Base-by-base conservation (phyloP, 2,797 vertebrate genomes). In the Hypotaenidia philippensis region DNA sequence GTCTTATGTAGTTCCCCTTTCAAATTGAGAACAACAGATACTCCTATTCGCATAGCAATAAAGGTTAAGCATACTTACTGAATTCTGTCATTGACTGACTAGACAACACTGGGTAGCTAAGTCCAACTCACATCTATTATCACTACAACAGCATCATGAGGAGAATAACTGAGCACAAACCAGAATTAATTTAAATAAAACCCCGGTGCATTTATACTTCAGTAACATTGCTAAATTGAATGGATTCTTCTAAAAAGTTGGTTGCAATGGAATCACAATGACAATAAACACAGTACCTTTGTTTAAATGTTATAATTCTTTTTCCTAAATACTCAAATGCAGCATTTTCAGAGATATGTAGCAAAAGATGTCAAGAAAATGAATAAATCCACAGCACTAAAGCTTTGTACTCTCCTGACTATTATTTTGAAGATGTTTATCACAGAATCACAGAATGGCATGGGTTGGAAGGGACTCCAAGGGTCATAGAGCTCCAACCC, bases 281-380 rank as follows among this genome's bases (percentile, higher is more conserved):
- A 15, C 38, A 66, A 40, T 4, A 74, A 49, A 13, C 0, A 0
- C 12, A 63, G 9, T 44, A 18, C 8, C 22, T 70, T 12, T 0
- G 0, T 55, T 70, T 70, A 83, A 20, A 7, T 53, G 6, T 53
- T 68, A 18, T 11, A 41, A 17, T 53, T 82, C 1, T 60, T 77
- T 47, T 84, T 66, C 13, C 13, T 63, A 76, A 71, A 75, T 78
- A 61, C 7, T 68, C 12, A 78, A 84, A 22, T 41, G 10, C 2
- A 82, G 7, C 13, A 61, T 76, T 96, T 95, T 93, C 68, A 60
- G 45, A 47, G 26, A 66, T n/a, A 19, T 49, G 15, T 10, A 56
- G 22, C 7, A 66, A 49, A 91, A 71, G 15, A 53, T 22, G 17
- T 5, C 10, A 71, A 71, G 11, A 53, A 4, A 68, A 55, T 82